A percentile compares a stretch with the other conserved stretches of the same genome.
These are phyloP conservation scores for Candoia aspera DNA, from an alignment of 2,113 vertebrate species.

Conservation along the genomic window DNA sequence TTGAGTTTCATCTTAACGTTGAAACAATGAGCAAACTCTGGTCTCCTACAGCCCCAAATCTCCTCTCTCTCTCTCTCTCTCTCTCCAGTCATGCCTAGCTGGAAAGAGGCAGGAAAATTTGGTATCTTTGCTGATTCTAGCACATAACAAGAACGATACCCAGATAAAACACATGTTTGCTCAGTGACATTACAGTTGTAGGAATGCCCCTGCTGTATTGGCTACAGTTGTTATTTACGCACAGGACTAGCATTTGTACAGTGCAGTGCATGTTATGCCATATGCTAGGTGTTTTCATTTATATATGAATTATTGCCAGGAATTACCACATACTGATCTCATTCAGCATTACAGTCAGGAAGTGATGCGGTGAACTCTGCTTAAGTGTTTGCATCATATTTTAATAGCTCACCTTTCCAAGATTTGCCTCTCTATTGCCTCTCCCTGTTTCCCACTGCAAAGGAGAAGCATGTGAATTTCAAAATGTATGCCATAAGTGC, in stretches of 20 bases:
- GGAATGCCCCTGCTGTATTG: not conserved
- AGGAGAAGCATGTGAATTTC: not conserved
- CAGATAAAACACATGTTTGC: not conserved
- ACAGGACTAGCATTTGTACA: not conserved
- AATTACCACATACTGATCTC: not conserved
- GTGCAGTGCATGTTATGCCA: not conserved
- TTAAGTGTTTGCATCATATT: not conserved
- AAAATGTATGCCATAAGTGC: not conserved
- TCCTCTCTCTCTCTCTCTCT: not conserved
- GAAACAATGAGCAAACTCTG: not conserved
- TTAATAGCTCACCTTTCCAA: not conserved
- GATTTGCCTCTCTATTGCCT: not conserved
- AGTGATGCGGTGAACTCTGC: not conserved
- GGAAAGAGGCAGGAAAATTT: not conserved
- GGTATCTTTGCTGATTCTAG: not conserved
- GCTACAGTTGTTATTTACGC: not conserved
- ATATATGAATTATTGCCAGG: not conserved
- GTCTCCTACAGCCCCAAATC: not conserved
- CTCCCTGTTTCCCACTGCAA: not conserved
- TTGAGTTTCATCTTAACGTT: not conserved
- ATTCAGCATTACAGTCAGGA: not conserved
- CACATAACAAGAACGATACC: not conserved
- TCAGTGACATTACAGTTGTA: accelerated
- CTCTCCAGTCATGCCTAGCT: not conserved
- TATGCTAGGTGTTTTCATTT: not conserved